Percentiles rank a stretch among this genome's conserved stretches.
Conservation (phyloP, 1,140 invertebrate genomes). For the Aethina tumida region DNA sequence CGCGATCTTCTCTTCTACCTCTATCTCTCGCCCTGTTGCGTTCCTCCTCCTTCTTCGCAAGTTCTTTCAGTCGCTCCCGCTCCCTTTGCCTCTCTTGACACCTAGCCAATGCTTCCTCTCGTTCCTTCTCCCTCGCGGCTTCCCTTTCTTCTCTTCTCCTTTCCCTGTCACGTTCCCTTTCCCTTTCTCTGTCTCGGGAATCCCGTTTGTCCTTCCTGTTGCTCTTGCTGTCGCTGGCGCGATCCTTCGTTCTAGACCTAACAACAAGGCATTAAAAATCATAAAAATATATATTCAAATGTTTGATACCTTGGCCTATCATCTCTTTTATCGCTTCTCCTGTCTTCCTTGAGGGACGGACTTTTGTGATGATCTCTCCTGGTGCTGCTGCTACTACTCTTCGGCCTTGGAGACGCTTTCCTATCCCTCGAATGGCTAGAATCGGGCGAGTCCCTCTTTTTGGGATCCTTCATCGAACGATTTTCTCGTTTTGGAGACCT, state of each 20-base stretch:
- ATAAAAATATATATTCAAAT: slow-evolving; percentile 3
- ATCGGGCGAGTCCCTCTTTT: slow-evolving; percentile 32
- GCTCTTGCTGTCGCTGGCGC: slow-evolving; percentile 14
- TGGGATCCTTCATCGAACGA: slow-evolving; percentile 23
- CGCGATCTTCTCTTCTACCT: slow-evolving; percentile 29
- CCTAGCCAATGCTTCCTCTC: slow-evolving; percentile 45
- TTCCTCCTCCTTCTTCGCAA: slow-evolving; percentile 35
- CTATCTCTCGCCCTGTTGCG: slow-evolving; percentile 29
- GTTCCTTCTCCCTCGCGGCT: slow-evolving; percentile 43
- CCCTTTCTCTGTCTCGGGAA: slow-evolving; percentile 31
- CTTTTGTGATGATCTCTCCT: slow-evolving; percentile 24
- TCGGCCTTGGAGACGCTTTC: slow-evolving; percentile 26
- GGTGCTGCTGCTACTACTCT: slow-evolving; percentile 15
- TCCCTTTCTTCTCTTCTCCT: slow-evolving; percentile 38
- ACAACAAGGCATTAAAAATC: slow-evolving; percentile 1
- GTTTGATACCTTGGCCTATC: slow-evolving; percentile 22
- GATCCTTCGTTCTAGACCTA: slow-evolving; percentile 19
- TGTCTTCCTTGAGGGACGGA: slow-evolving; percentile 25
- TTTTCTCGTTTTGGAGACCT: slow-evolving; percentile 30
- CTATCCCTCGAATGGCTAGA: slow-evolving; percentile 30
- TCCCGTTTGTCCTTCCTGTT: slow-evolving; percentile 27
- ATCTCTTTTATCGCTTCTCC: slow-evolving; percentile 24
- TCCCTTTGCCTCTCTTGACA: slow-evolving; percentile 49
- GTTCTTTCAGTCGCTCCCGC: slow-evolving; percentile 44
- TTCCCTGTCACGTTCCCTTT: slow-evolving; percentile 41